Conservation (phyloP, 1,140 invertebrate species). For the Macrobrachium nipponense region DNA sequence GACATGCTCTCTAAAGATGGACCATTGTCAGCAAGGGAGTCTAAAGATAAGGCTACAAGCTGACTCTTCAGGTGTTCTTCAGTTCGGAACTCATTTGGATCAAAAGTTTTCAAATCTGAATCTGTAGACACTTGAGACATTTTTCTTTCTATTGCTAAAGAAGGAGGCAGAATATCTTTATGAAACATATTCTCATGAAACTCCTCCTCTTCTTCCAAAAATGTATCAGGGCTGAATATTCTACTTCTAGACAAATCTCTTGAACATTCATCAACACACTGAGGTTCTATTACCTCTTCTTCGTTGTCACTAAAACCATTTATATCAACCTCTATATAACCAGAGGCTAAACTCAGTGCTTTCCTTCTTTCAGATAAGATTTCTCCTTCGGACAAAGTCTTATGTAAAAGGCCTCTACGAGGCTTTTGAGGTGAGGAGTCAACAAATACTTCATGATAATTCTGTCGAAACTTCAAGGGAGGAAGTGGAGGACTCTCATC, state of each 20-base stretch:
- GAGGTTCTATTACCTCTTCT: slow-evolving; percentile 63
- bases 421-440: slow-evolving; percentile 39
- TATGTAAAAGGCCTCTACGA: slow-evolving; percentile 70
- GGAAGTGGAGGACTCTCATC: slow-evolving; percentile 49
- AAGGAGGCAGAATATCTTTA: slow-evolving; percentile 77
- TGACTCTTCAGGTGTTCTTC: slow-evolving; percentile 53
- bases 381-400: slow-evolving; percentile 84
- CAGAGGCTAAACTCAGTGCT: slow-evolving; percentile 65
- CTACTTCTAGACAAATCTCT: slow-evolving; percentile 61
- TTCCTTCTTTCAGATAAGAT: slow-evolving; percentile 76
- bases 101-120: slow-evolving; percentile 54
- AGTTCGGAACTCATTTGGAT: slow-evolving; percentile 55
- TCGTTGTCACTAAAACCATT: slow-evolving; percentile 58
- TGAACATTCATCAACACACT: slow-evolving; percentile 61
- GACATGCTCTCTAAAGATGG: slow-evolving; percentile 21
- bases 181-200: slow-evolving; percentile 76
- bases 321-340: slow-evolving; percentile 65
- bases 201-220: slow-evolving; percentile 67
- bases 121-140: slow-evolving; percentile 59
- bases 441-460: slow-evolving; percentile 52
- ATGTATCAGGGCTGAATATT: slow-evolving; percentile 62
- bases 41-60: slow-evolving; percentile 45
- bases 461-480: slow-evolving; percentile 49
- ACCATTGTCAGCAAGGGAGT: slow-evolving; percentile 41
- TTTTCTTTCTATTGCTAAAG: background rate